phyloP scores from a whole-genome alignment of 2,113 vertebrate genomes.

The Grantiella picta region DNA sequence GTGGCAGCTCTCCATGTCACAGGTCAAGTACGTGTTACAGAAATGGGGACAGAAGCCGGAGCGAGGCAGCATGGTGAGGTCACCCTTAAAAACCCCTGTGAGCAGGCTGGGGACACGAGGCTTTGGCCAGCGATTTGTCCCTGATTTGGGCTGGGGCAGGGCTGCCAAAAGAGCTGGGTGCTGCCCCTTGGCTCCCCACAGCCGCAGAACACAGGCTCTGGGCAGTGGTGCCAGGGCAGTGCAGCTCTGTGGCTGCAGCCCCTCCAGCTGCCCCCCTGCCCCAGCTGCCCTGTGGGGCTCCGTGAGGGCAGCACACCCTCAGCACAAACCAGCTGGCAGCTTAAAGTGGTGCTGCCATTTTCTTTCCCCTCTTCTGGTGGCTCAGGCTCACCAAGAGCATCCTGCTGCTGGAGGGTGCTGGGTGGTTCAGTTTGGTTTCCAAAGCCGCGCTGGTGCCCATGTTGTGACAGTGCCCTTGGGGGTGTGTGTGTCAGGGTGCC shows the following conservation, averaged over 20 bases:
- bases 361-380: background rate
- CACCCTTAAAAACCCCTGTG: background rate
- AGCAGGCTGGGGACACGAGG: background rate
- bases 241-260: background rate
- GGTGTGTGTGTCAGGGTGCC: background rate
- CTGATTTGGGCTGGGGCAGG: background rate
- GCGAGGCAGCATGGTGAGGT: background rate
- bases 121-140: background rate
- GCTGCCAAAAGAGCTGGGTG: background rate
- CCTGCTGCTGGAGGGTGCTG: background rate
- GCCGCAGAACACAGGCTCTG: background rate
- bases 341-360: background rate
- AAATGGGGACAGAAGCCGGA: background rate
- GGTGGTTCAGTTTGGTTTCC: fast-evolving
- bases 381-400: background rate
- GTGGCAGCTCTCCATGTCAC: background rate
- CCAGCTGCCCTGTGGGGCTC: fast-evolving
- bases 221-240: fast-evolving
- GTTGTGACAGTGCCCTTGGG: background rate
- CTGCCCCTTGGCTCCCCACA: background rate
- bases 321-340: background rate
- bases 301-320: fast-evolving
- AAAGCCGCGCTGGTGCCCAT: fast-evolving
- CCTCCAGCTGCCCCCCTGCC: fast-evolving
- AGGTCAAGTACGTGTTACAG: background rate